A percentile compares a stretch with the other conserved stretches of the same genome.
Conservation (phyloP, 2,888 invertebrate species). For the Lepetodrilus schrolli region DNA sequence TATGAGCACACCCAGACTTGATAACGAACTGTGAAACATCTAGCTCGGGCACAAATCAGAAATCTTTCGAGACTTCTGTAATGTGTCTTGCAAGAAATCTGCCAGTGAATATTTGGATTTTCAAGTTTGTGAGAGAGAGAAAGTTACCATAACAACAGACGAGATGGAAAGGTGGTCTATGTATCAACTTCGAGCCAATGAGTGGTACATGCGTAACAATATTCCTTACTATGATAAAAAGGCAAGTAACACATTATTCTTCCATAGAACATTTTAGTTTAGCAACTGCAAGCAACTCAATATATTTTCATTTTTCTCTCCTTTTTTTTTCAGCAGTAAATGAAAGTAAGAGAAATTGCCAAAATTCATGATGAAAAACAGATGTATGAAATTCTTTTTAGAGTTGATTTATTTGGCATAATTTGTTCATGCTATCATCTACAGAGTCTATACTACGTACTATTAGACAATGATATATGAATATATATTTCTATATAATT, state of each 20-base stretch:
- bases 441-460: neutral
- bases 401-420: neutral
- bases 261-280: neutral
- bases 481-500: too few species aligned
- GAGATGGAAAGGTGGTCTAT: slow-evolving; percentile 41
- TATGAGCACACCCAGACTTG: neutral
- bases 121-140: neutral
- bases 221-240: neutral
- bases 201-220: slow-evolving; percentile 26
- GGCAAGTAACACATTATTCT: neutral
- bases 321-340: neutral
- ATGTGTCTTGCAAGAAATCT: neutral
- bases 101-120: neutral
- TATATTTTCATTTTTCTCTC: neutral
- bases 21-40: slow-evolving; percentile 14
- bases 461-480: too few species aligned
- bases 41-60: neutral
- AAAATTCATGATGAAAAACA: neutral
- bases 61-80: neutral
- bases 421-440: neutral
- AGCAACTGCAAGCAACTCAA: too few species aligned
- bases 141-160: slow-evolving; percentile 1
- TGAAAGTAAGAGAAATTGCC: neutral
- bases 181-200: slow-evolving; percentile 38
- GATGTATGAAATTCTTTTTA: neutral